These are phyloP conservation scores for Enteromius radiatus DNA, from an alignment of 2,797 vertebrate species.

Conservation along the genomic window DNA sequence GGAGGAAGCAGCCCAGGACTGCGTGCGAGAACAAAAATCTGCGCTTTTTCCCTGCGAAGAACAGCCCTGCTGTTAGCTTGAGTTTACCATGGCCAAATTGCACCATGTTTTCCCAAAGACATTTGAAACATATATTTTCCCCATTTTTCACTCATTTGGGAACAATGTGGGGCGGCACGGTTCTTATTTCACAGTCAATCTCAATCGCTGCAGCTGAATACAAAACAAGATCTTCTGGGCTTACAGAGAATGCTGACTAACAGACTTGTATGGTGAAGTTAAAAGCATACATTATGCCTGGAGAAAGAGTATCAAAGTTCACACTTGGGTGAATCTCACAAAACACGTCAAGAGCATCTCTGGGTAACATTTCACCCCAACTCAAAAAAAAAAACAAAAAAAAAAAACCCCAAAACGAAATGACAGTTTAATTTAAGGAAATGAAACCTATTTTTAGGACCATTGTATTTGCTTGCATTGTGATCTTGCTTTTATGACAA, in stretches of 20 bases:
- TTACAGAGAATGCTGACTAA: constrained; percentile 23
- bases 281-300: constrained; percentile 44
- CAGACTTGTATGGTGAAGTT: constrained; percentile 32
- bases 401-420: background rate
- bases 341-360: constrained; percentile 15
- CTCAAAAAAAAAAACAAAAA: constrained; percentile 1
- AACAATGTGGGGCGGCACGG: background rate
- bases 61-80: constrained; percentile 41
- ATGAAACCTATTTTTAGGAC: background rate
- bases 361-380: background rate
- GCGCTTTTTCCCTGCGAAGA: constrained; percentile 35
- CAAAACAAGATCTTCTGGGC: constrained; percentile 30
- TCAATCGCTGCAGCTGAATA: constrained; percentile 28
- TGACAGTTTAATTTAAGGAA: background rate
- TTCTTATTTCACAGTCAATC: constrained; percentile 22
- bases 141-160: constrained; percentile 15
- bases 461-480: background rate
- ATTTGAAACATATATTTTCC: constrained; percentile 41
- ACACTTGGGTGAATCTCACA: constrained; percentile 7
- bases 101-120: constrained; percentile 5
- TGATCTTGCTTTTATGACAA: background rate
- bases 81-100: constrained; percentile 15
- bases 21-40: constrained; percentile 52
- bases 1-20: constrained; percentile 51
- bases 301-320: constrained; percentile 46